phyloP scores from a whole-genome alignment of 2,888 invertebrate species.

The Miltochrista miniata region DNA sequence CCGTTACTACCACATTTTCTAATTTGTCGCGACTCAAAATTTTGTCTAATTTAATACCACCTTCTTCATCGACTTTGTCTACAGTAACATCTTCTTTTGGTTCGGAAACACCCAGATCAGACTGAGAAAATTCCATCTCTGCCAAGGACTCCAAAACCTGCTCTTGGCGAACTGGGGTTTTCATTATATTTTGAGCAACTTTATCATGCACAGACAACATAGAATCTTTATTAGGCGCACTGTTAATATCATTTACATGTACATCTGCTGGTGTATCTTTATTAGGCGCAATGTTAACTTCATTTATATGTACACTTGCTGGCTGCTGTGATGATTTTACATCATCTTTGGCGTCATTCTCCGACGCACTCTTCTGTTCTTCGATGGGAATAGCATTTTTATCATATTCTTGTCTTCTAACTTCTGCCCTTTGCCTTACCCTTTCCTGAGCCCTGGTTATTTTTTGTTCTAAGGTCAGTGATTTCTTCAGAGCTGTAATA shows the following conservation, averaged over 20 bases:
- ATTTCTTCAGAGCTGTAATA: slow-evolving; percentile 51
- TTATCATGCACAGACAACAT: background rate
- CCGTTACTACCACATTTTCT: background rate
- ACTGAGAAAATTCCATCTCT: slow-evolving; percentile 49
- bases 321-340: no score
- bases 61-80: background rate
- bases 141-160: slow-evolving; percentile 33
- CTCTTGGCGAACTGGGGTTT: slow-evolving; percentile 36
- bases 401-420: slow-evolving; percentile 41
- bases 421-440: slow-evolving; percentile 54
- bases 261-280: background rate
- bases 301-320: background rate
- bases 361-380: background rate
- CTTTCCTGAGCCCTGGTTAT: slow-evolving; percentile 61
- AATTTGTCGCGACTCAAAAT: background rate
- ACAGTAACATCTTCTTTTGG: slow-evolving; percentile 3
- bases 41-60: background rate
- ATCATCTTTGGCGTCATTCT: background rate
- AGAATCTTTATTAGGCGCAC: slow-evolving; percentile 3
- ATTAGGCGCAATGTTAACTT: no score
- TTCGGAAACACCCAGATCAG: slow-evolving; percentile 6
- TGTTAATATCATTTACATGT: background rate
- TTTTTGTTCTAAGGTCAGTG: slow-evolving; percentile 58
- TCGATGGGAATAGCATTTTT: slow-evolving; percentile 17
- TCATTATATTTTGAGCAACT: slow-evolving; percentile 3